Conservation (phyloP, 2,113 vertebrate species). For the Ondatra zibethicus region DNA sequence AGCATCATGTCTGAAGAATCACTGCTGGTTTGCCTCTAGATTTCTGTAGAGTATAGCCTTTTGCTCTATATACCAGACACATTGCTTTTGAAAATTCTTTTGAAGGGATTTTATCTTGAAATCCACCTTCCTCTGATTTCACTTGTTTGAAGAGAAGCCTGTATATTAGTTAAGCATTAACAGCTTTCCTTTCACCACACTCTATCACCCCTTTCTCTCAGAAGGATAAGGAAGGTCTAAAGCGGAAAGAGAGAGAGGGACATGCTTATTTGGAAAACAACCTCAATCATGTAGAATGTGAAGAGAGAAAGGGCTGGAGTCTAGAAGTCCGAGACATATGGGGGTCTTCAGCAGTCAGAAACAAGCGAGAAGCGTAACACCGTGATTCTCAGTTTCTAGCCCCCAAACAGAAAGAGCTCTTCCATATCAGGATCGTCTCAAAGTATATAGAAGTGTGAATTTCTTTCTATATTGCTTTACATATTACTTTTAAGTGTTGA, state of each 20-base stretch:
- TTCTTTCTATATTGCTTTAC: background rate
- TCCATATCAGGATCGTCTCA: background rate
- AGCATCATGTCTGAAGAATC: background rate
- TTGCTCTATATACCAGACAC: background rate
- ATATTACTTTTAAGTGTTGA: background rate
- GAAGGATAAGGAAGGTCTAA: background rate
- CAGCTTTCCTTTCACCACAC: background rate
- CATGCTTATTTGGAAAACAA: background rate
- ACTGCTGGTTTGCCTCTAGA: slow-evolving; percentile 15
- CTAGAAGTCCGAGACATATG: background rate
- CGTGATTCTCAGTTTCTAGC: background rate
- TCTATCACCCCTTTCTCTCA: background rate
- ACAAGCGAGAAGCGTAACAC: background rate
- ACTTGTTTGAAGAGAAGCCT: background rate
- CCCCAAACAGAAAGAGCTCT: background rate
- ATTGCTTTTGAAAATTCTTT: background rate
- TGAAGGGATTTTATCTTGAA: slow-evolving; percentile 27
- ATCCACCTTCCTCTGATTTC: background rate
- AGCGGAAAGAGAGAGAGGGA: background rate
- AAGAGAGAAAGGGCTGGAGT: slow-evolving; percentile 19
- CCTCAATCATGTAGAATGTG: background rate
- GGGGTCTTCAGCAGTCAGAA: background rate
- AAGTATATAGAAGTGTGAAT: background rate
- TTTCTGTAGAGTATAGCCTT: background rate
- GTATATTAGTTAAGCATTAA: background rate